Evolutionary conservation across 1,140 invertebrate species (phyloP).

Genomic region (Sycobia sp.): DNA sequence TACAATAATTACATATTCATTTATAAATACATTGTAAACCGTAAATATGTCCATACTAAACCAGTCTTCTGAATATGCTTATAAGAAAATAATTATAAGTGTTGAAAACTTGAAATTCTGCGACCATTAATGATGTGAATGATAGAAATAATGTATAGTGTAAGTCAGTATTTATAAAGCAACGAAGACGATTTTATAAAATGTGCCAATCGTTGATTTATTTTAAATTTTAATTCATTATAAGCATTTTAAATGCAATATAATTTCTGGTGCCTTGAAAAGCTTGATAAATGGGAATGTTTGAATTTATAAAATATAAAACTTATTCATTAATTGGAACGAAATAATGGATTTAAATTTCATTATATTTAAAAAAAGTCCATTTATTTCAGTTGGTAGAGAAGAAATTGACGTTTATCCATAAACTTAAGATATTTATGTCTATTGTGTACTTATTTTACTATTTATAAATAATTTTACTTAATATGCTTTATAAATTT

Average conservation of each 20-base stretch:
- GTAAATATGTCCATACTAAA: slow-evolving; percentile 53
- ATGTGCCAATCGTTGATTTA: slow-evolving; percentile 41
- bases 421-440: no score
- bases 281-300: slow-evolving; percentile 8
- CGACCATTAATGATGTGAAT: slow-evolving; percentile 22
- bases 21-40: slow-evolving; percentile 53
- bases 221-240: slow-evolving; percentile 21
- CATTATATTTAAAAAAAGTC: slow-evolving; percentile 5
- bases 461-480: no score
- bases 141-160: slow-evolving; percentile 14
- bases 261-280: slow-evolving; percentile 25
- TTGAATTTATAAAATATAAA: slow-evolving; percentile 30
- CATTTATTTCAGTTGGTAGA: slow-evolving; percentile 7
- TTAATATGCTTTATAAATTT: no score
- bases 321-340: slow-evolving; percentile 25
- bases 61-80: slow-evolving; percentile 44
- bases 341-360: slow-evolving; percentile 10
- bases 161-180: slow-evolving; percentile 28
- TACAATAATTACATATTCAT: no score
- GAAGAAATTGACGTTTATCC: no score
- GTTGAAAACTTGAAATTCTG: slow-evolving; percentile 23
- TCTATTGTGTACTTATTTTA: no score
- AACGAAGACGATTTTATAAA: slow-evolving; percentile 35
- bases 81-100: slow-evolving; percentile 33
- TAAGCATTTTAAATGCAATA: slow-evolving; percentile 28